phyloP scores from a whole-genome alignment of 2,797 vertebrate genomes.

The Loriculus beryllinus region DNA sequence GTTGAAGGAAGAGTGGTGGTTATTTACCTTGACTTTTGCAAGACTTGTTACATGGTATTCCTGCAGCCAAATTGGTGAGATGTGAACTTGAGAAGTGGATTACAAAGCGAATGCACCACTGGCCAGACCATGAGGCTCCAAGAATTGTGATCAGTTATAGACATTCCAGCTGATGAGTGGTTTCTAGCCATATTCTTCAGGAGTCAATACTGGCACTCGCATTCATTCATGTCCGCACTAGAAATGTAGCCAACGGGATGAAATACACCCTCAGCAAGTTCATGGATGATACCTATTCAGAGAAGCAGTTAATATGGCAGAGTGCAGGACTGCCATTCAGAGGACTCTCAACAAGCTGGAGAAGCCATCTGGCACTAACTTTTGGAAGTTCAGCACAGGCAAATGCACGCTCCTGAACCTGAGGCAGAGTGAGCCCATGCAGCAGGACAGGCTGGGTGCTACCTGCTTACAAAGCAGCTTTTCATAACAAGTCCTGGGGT shows the following conservation, averaged over 20 bases:
- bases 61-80: background rate
- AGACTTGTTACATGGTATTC: background rate
- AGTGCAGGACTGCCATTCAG: background rate
- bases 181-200: no score
- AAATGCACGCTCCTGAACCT: background rate
- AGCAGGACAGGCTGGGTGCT: background rate
- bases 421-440: background rate
- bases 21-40: background rate
- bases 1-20: background rate
- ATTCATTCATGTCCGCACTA: background rate
- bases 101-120: background rate
- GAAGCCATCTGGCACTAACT: background rate
- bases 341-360: background rate
- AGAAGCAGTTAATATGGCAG: background rate
- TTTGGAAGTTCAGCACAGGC: background rate
- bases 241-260: background rate
- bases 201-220: background rate
- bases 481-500: background rate
- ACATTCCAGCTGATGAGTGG: background rate
- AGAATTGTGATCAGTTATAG: background rate
- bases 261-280: background rate
- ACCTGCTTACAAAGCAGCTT: background rate
- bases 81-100: background rate
- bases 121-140: background rate
- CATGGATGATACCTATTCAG: background rate